Evolutionary conservation across 2,888 invertebrate genomes (phyloP).

Genomic region (Gerosis bhagava): DNA sequence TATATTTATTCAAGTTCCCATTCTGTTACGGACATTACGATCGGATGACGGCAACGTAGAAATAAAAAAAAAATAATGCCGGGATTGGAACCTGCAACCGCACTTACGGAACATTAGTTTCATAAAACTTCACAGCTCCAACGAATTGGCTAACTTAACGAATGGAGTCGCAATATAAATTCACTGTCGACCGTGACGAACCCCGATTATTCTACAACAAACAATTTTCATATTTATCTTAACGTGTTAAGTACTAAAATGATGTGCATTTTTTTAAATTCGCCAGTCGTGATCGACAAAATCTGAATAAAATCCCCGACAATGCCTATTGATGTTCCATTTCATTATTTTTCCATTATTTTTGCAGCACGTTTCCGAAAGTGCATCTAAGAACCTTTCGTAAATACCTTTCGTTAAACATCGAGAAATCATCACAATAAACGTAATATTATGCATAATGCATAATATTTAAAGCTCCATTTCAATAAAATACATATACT

Average conservation of each 20-base stretch:
- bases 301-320: background rate
- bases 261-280: background rate
- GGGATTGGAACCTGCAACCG: slow-evolving; percentile 27
- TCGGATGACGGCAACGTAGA: slow-evolving; percentile 6
- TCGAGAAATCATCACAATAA: too few relatives aligned
- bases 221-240: background rate
- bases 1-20: slow-evolving; percentile 1
- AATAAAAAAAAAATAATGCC: slow-evolving; percentile 26
- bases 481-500: too few relatives aligned
- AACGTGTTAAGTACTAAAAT: background rate
- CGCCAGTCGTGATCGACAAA: background rate
- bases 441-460: too few relatives aligned
- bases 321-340: slow-evolving; percentile 2
- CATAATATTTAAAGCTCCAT: too few relatives aligned
- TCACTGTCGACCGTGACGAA: slow-evolving; percentile 21
- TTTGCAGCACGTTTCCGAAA: slow-evolving; percentile 9
- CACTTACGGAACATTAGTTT: slow-evolving; percentile 36
- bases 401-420: too few relatives aligned
- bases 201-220: background rate
- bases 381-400: too few relatives aligned
- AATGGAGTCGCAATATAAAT: slow-evolving; percentile 21
- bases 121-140: slow-evolving; percentile 29
- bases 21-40: slow-evolving; percentile 12
- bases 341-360: slow-evolving; percentile 1
- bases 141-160: slow-evolving; percentile 27